Base-by-base conservation (phyloP, 1,140 invertebrate genomes). In the Diplogasteroides magnus region DNA sequence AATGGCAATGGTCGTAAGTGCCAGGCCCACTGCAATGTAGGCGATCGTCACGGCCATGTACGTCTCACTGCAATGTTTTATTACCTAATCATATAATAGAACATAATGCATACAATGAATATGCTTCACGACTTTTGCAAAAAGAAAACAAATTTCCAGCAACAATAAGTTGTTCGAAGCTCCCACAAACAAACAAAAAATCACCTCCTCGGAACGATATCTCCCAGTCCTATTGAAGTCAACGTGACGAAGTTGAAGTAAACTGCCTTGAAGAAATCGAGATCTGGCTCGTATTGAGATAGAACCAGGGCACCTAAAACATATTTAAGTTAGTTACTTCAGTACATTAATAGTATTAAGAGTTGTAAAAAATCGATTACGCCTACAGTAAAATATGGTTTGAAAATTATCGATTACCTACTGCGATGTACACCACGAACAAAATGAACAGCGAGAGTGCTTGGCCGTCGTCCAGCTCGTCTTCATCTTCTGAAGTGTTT, bases 201-300 rank as follows among this genome's bases (percentile, higher is more conserved):
- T n/a, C 32, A 77, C 77, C 69, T 76, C 56, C 72, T 76, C 6
- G 78, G 78, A 11, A 80, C 75, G 37, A 79, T 67, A 71, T 79
- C 78, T 11, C 78, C 78, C 27, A 79, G 65, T 48, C 78, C 78
- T 66, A 79, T 77, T 1, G 78, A 81, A 2, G 75, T 81, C 3
- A 80, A 31, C n/a, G 78, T 77, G n/a, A 80, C 76, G 66, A 77
- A 80, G 61, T 74, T 80, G 60, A 79, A 80, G 62, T 81, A 81
- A 59, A 80, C 62, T 2, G 77, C 77, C 60, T 80, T 75, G 72
- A 79, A 79, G 59, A 76, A 79, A 62, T 74, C 72, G 79, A 80
- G 81, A 61, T 79, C 75, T 23, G 77, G 74, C 37, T 80, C 78
- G 62, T 78, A 80, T 0, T 63, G 63, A 25, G 72, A 71, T 11